Conservation (phyloP, 1,140 invertebrate species). For the Drosophila triauraria region DNA sequence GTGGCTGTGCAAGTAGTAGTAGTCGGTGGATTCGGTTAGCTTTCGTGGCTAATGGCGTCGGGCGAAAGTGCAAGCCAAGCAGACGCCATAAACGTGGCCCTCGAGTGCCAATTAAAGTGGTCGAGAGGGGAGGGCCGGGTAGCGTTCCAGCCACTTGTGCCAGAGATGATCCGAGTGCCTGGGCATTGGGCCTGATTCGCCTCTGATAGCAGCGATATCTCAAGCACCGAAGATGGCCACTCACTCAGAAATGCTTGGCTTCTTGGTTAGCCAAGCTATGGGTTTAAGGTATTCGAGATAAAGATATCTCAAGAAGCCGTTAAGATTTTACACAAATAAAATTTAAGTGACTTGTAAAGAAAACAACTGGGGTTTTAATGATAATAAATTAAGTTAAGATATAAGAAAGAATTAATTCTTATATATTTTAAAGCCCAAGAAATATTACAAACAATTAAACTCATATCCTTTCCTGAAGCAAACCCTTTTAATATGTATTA, state of each 20-base stretch:
- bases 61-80: constrained; percentile 75
- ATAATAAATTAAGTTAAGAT: too few relatives aligned
- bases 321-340: background rate
- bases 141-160: constrained; percentile 26
- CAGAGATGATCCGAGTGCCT: constrained; percentile 48
- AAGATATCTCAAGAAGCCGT: too few relatives aligned
- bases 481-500: background rate
- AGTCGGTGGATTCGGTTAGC: constrained; percentile 37
- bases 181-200: background rate
- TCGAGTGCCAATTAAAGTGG: constrained; percentile 75
- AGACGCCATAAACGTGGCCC: constrained; percentile 66
- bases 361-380: too few relatives aligned
- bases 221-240: constrained; percentile 1
- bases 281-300: background rate
- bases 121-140: constrained; percentile 23
- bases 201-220: background rate
- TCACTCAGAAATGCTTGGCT: constrained; percentile 3
- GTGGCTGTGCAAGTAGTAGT: too few relatives aligned
- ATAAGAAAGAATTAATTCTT: too few relatives aligned
- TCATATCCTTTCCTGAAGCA: background rate
- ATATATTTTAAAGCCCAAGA: background rate
- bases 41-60: constrained; percentile 64
- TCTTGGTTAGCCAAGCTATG: background rate
- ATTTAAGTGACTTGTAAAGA: too few relatives aligned
- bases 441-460: background rate